These are phyloP conservation scores for Listronotus oregonensis DNA, from an alignment of 1,140 invertebrate genomes.

Conservation along the genomic window DNA sequence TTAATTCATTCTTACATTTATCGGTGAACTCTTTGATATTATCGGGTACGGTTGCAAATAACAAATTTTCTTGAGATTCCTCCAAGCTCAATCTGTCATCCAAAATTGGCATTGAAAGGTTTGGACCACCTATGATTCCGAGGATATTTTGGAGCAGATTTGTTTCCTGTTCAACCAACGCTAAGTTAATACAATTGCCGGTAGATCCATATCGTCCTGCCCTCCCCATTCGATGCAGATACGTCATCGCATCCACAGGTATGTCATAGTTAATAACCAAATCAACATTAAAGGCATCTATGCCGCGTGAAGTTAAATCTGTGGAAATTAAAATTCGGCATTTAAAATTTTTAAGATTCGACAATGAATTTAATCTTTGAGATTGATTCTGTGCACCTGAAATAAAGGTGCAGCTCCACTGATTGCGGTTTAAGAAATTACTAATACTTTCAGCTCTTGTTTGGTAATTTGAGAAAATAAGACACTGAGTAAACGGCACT, in stretches of 20 bases:
- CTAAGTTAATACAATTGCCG: constrained; percentile 73
- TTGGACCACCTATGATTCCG: constrained; percentile 56
- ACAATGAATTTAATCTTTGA: constrained; percentile 75
- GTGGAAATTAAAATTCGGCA: constrained; percentile 89
- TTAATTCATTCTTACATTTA: no score
- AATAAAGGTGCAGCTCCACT: constrained; percentile 75
- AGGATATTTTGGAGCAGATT: constrained; percentile 64
- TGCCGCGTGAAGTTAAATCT: constrained; percentile 84
- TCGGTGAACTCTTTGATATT: not conserved
- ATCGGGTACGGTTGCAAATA: constrained; percentile 16
- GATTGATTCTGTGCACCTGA: constrained; percentile 77
- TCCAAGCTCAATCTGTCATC: constrained; percentile 22
- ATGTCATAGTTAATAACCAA: constrained; percentile 92
- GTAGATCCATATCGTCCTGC: constrained; percentile 87
- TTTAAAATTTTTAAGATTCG: constrained; percentile 76
- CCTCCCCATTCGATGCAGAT: constrained; percentile 94
- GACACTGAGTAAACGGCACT: constrained; percentile 83
- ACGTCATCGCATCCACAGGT: constrained; percentile 82
- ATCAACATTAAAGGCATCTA: constrained; percentile 92
- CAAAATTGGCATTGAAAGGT: constrained; percentile 58
- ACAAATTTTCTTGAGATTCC: constrained; percentile 2
- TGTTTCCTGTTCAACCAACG: constrained; percentile 64
- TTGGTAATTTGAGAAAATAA: constrained; percentile 91
- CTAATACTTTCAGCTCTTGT: constrained; percentile 73
- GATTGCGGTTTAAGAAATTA: constrained; percentile 69